These are phyloP conservation scores for Pampus argenteus DNA, from an alignment of 2,797 vertebrate species.

Conservation along the genomic window DNA sequence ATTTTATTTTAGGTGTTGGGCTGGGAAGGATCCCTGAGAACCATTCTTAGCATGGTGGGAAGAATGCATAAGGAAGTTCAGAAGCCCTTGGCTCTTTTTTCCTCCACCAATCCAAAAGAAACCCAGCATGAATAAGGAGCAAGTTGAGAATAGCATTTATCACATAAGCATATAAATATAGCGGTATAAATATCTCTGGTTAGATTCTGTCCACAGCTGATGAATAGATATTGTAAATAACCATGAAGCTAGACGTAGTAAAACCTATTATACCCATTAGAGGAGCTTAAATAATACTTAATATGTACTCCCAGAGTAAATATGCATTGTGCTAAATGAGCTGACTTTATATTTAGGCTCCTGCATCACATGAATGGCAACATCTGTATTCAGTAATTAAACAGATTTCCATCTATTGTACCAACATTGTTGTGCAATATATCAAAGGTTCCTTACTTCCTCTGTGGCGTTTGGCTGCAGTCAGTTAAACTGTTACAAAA, in stretches of 20 bases:
- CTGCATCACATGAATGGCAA: slow-evolving; percentile 6
- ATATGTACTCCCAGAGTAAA: slow-evolving; percentile 30
- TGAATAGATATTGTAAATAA: slow-evolving; percentile 58
- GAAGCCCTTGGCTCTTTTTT: slow-evolving; percentile 43
- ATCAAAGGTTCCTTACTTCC: slow-evolving; percentile 2
- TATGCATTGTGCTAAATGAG: slow-evolving; percentile 15
- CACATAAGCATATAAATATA: slow-evolving; percentile 36
- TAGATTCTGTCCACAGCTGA: slow-evolving; percentile 64
- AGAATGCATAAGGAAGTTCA: slow-evolving; percentile 61
- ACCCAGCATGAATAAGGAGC: slow-evolving; percentile 56
- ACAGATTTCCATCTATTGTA: slow-evolving; percentile 17
- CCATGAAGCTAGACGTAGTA: slow-evolving; percentile 25
- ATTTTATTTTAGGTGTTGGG: slow-evolving; percentile 75
- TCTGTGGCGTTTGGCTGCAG: slow-evolving; percentile 34
- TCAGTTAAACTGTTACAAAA: slow-evolving; percentile 14
- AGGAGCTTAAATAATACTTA: slow-evolving; percentile 37
- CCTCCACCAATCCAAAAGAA: slow-evolving; percentile 45
- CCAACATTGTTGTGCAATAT: slow-evolving; percentile 29
- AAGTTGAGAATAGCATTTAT: slow-evolving; percentile 66
- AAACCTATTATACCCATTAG: slow-evolving; percentile 53
- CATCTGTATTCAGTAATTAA: slow-evolving; percentile 27
- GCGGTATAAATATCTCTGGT: slow-evolving; percentile 64
- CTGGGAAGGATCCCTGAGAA: slow-evolving; percentile 66
- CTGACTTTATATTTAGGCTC: slow-evolving; percentile 30
- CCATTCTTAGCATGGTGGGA: slow-evolving; percentile 71